phyloP scores from a whole-genome alignment of 2,888 invertebrate species.

The Gryllus longicercus region DNA sequence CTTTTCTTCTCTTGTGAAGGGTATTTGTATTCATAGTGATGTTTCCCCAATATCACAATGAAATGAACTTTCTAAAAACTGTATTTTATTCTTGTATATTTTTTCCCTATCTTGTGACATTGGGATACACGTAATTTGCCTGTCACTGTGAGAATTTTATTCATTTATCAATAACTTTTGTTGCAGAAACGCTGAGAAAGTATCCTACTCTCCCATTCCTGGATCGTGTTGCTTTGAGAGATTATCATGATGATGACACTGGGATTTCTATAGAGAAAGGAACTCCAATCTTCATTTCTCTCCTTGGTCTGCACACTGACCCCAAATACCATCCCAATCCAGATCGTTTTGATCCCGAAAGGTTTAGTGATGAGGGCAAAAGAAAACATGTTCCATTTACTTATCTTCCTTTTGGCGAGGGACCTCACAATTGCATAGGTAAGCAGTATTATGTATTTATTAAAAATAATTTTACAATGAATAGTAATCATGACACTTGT shows the following conservation, averaged over 20 bases:
- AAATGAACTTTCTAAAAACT: background rate
- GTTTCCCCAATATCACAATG: no score
- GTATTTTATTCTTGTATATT: background rate
- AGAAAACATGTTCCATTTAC: constrained; percentile 24
- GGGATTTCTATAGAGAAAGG: constrained; percentile 29
- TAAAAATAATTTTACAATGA: no score
- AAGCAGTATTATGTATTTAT: background rate
- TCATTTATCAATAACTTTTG: background rate
- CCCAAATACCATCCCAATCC: constrained; percentile 33
- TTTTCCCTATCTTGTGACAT: background rate
- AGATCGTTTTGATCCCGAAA: constrained; percentile 33
- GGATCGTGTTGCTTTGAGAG: constrained; percentile 42
- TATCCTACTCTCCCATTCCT: constrained; percentile 41
- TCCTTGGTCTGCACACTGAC: constrained; percentile 31
- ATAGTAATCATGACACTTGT: no score
- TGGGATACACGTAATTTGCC: background rate
- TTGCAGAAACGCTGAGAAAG: constrained; percentile 42
- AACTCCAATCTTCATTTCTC: constrained; percentile 29
- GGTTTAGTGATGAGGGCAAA: constrained; percentile 34
- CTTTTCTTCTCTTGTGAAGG: no score
- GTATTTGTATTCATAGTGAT: no score
- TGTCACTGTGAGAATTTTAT: background rate
- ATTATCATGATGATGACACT: constrained; percentile 40
- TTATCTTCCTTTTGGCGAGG: constrained; percentile 36
- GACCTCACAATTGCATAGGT: constrained; percentile 36